phyloP scores from a whole-genome alignment of 2,113 vertebrate genomes.

The Solenodon paradoxus region DNA sequence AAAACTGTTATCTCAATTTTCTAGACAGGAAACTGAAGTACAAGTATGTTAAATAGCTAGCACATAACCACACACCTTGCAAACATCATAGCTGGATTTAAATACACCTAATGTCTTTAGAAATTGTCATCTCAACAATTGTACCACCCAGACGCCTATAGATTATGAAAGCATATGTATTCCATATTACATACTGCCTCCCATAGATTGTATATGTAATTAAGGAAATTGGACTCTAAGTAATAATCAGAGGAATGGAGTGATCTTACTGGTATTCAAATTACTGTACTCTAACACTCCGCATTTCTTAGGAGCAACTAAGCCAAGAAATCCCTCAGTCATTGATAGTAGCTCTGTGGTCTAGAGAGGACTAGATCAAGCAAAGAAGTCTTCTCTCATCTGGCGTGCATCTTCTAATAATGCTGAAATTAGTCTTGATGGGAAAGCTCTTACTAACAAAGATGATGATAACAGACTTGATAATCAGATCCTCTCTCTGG shows the following conservation, averaged over 20 bases:
- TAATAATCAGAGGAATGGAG: not conserved
- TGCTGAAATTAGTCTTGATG: not conserved
- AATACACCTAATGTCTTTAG: not conserved
- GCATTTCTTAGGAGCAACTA: not conserved
- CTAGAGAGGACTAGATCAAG: not conserved
- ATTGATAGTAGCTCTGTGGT: not conserved
- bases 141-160: not conserved
- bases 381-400: not conserved
- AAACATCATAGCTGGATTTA: not conserved
- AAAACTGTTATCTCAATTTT: not conserved
- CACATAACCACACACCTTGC: not conserved
- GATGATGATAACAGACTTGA: not conserved
- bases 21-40: not conserved
- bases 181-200: not conserved
- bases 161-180: not conserved
- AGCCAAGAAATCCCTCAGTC: not conserved
- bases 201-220: not conserved
- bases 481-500: not conserved
- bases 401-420: not conserved
- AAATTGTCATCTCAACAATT: not conserved
- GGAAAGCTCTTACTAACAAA: not conserved
- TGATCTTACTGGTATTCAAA: not conserved
- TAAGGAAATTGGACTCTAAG: not conserved
- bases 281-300: not conserved
- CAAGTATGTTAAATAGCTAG: not conserved